Base-by-base conservation (phyloP, 2,888 invertebrate species). In the Drosophila kanekoi region DNA sequence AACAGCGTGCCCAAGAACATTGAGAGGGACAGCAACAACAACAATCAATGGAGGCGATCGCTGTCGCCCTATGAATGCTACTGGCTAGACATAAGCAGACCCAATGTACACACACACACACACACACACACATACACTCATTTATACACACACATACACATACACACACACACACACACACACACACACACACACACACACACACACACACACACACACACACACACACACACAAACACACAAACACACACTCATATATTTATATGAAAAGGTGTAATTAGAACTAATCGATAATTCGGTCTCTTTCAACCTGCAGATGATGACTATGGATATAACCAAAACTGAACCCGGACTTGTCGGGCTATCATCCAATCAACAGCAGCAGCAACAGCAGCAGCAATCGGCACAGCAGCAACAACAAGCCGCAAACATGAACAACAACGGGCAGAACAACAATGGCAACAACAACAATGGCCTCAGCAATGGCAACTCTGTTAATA, bases 321-420 rank as follows among this genome's bases (percentile, higher is more conserved):
- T 96, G 95, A 96, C 96, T 94, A 97, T 97, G 97, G 97, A 97
- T 93, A 96, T 96, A 92, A 95, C 95, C 92, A 97, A 97, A 94
- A 95, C 96, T 91, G 95, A 95, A 92, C 93, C 94, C 92, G 91
- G 91, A 71, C 88, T 83, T 54, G 91, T 92, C 89, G 92, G 93
- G 82, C 84, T 87, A 54, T 67, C 87, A 87, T 93, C 93, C 57
- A 91, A 88, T 70, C 90, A 81, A 57, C 83, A 80, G 51, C 85
- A 71, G 33, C 65, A 48, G 77, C 78, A 79, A 43, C 77, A 79
- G 32, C 78, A 77, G 53, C 77, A 81, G 35, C 53, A 53, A 18
- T 67, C 68, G 58, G 67, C 59, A 18, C 64, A 63, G 43, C 90
- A 74, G 28, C 74, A 74, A 35, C 74, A 77, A 64, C 82, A 87